These are phyloP conservation scores for Gymnorhina tibicen DNA, from an alignment of 2,113 vertebrate genomes.

Conservation along the genomic window DNA sequence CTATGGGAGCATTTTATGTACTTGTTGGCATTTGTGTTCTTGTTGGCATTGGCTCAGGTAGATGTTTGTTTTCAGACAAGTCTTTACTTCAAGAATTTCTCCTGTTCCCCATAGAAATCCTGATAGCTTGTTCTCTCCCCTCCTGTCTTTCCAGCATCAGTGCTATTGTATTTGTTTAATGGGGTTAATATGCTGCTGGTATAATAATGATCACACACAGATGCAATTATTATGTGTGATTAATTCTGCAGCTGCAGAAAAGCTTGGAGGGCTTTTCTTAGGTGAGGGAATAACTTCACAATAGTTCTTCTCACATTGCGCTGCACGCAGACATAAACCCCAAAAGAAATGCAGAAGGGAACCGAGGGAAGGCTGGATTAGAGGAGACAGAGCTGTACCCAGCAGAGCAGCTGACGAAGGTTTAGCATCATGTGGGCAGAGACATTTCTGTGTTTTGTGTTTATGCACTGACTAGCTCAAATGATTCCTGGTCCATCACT, in stretches of 20 bases:
- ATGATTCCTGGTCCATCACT: not conserved
- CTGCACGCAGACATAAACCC: not conserved
- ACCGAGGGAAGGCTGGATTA: not conserved
- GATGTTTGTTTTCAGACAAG: not conserved
- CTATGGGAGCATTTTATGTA: not conserved
- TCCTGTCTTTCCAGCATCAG: not conserved
- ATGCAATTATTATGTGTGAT: conserved; percentile 63
- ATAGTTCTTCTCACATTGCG: conserved; percentile 32
- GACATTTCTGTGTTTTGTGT: not conserved
- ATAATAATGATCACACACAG: conserved; percentile 47
- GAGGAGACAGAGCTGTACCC: not conserved
- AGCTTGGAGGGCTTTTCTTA: conserved; percentile 30
- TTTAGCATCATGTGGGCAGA: not conserved
- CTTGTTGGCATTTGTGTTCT: not conserved
- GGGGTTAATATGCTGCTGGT: conserved; percentile 68
- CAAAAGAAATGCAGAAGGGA: not conserved
- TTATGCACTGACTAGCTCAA: not conserved
- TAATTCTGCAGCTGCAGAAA: conserved; percentile 57
- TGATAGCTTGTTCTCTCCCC: not conserved
- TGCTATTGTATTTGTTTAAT: conserved; percentile 65
- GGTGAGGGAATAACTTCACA: conserved; percentile 25
- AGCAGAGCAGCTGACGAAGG: not conserved
- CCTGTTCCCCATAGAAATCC: not conserved
- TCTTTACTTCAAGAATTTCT: not conserved
- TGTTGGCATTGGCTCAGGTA: not conserved